A percentile compares a stretch with the other conserved stretches of the same genome.
Conservation (phyloP, 2,113 vertebrate species). For the Piprites chloris region DNA sequence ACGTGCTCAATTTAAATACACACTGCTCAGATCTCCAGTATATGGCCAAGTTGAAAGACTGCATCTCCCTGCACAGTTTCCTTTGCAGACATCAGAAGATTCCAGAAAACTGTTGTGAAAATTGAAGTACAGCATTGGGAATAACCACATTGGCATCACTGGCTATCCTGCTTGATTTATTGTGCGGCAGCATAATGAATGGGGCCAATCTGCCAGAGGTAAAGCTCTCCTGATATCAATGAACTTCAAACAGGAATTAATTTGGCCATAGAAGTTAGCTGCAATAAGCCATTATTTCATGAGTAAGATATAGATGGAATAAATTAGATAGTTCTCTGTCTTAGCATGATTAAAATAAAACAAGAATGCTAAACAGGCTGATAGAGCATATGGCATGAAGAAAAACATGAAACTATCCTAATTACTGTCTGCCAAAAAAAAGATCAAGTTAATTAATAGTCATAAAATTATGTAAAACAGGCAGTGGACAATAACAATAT, state of each 20-base stretch:
- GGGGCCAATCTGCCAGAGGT: not conserved
- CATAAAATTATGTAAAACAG: not conserved
- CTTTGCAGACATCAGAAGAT: not conserved
- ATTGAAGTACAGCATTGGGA: not conserved
- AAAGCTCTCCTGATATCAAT: slow-evolving; percentile 6
- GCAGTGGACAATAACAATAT: not conserved
- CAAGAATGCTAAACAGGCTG: not conserved
- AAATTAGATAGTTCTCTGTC: not conserved
- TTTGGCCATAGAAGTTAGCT: not conserved
- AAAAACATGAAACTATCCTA: not conserved
- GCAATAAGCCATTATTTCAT: not conserved
- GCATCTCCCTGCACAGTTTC: not conserved
- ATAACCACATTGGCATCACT: not conserved
- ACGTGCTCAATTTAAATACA: not conserved
- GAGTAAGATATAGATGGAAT: not conserved
- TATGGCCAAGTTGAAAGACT: not conserved
- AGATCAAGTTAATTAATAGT: not conserved
- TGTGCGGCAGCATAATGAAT: not conserved
- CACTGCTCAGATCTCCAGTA: not conserved
- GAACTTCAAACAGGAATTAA: not conserved
- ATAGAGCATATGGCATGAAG: not conserved
- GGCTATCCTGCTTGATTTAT: not conserved
- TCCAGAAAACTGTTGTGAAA: not conserved
- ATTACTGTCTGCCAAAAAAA: not conserved
- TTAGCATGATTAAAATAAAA: not conserved